A percentile compares a stretch with the other conserved stretches of the same genome.
Conservation (phyloP, 2,797 vertebrate species). For the Liparis tanakae region DNA sequence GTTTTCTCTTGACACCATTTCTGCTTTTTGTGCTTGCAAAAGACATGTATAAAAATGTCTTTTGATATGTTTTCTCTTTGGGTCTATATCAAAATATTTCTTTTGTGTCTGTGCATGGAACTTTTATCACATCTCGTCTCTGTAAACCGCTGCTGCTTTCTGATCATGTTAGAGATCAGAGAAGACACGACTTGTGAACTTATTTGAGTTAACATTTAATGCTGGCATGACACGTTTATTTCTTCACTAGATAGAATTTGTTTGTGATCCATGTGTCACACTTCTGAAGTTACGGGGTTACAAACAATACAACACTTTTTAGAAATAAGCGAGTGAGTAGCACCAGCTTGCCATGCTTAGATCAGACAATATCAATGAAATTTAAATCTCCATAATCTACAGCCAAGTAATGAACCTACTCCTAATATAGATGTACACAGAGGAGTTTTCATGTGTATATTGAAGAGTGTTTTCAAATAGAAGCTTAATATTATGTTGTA, state of each 20-base stretch:
- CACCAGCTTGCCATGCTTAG: constrained; percentile 49
- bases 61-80: constrained; percentile 90
- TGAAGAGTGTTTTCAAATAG: constrained; percentile 20
- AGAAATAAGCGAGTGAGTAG: constrained; percentile 61
- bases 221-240: constrained; percentile 79
- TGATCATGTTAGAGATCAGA: constrained; percentile 84
- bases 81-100: constrained; percentile 86
- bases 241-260: constrained; percentile 66
- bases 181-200: constrained; percentile 82
- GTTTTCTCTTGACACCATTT: constrained; percentile 89
- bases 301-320: constrained; percentile 65
- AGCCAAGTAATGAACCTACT: constrained; percentile 23
- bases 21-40: constrained; percentile 86
- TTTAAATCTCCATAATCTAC: constrained; percentile 41
- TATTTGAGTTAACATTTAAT: constrained; percentile 84
- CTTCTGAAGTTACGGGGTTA: constrained; percentile 74
- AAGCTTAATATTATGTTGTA: constrained; percentile 13
- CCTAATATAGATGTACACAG: constrained; percentile 11
- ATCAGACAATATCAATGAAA: constrained; percentile 46
- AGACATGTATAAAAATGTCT: constrained; percentile 89
- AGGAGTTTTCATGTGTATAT: constrained; percentile 27
- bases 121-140: constrained; percentile 81
- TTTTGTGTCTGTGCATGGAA: constrained; percentile 83
- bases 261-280: constrained; percentile 62
- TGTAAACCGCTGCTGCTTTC: constrained; percentile 80